Percentiles rank a stretch among this genome's conserved stretches.
These are phyloP conservation scores for Digitonthophagus gazella DNA, from an alignment of 2,888 invertebrate genomes.

Conservation along the genomic window DNA sequence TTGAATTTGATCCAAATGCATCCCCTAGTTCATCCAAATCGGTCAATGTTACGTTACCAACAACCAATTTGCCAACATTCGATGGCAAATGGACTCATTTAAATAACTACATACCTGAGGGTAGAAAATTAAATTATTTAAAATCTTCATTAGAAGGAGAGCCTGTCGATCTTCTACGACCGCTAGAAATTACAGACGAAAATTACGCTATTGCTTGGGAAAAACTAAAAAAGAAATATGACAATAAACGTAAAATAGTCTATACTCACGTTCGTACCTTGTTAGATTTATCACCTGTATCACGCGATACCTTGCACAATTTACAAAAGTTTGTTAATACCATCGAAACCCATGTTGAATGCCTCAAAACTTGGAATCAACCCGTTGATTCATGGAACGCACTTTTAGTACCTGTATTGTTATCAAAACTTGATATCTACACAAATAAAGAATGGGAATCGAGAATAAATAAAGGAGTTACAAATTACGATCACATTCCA, in stretches of 20 bases:
- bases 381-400: slow-evolving; percentile 17
- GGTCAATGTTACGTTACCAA: slow-evolving; percentile 21
- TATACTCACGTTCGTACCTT: slow-evolving; percentile 13
- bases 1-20: background rate
- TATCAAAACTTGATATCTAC: slow-evolving; percentile 11
- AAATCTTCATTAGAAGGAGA: background rate
- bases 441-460: slow-evolving; percentile 17
- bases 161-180: no score
- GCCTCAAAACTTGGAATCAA: slow-evolving; percentile 14
- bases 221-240: slow-evolving; percentile 13
- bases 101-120: background rate
- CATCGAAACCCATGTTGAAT: slow-evolving; percentile 7
- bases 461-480: background rate
- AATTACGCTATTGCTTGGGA: slow-evolving; percentile 34
- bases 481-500: slow-evolving; percentile 4
- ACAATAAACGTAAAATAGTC: slow-evolving; percentile 14
- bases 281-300: slow-evolving; percentile 14
- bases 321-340: slow-evolving; percentile 11
- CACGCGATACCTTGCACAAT: slow-evolving; percentile 1
- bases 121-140: background rate
- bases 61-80: slow-evolving; percentile 23
- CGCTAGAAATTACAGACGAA: no score
- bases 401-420: slow-evolving; percentile 1
- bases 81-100: slow-evolving; percentile 19
- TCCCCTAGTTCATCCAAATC: background rate